Base-by-base conservation (phyloP, 2,888 invertebrate species). In the Hypomecis atomaria region DNA sequence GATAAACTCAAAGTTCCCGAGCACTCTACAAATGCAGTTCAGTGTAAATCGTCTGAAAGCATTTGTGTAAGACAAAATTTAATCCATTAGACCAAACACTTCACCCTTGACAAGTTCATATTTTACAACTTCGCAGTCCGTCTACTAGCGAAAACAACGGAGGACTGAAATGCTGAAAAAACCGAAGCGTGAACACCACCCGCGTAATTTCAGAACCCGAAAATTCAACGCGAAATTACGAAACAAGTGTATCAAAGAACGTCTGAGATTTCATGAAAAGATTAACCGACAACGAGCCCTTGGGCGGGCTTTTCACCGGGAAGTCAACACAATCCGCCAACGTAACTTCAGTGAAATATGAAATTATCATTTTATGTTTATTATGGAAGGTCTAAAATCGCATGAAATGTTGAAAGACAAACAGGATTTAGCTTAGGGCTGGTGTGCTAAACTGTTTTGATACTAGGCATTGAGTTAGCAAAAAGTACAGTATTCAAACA, bases 241-340 rank as follows among this genome's bases (percentile, higher is more conserved):
- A 64, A 69, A 69, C 60, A 65, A 53, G 49, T 55, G 45, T 55
- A 62, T 66, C 62, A 65, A 55, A 67, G 48, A 52, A 54, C 59
- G 40, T 43, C 38, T 42, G 48, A 58, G 59, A 64, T 44, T 54
- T 37, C 48, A 58, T 67, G 56, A 65, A 69, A 49, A 65, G 66
- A 65, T 67, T 65, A 61, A 67, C 66, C 59, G 64, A 40, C 52
- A 58, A 62, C 58, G 52, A 23, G 56, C 57, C 48, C 23, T 52
- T 52, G 23, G 23, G 52, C 8, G 33, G n/a, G 52, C 54, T 23
- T 44, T 59, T 45, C 55, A n/a, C 40, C 36, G 8, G 11, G 36
- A 58, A 50, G 49, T 59, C 55, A 34, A 42, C 56, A 38, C 13
- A 52, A 62, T 50, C 37, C 54, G 33, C 42, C n/a, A 13, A 10